These are phyloP conservation scores for Enteromius radiatus DNA, from an alignment of 2,797 vertebrate species.

Conservation along the genomic window DNA sequence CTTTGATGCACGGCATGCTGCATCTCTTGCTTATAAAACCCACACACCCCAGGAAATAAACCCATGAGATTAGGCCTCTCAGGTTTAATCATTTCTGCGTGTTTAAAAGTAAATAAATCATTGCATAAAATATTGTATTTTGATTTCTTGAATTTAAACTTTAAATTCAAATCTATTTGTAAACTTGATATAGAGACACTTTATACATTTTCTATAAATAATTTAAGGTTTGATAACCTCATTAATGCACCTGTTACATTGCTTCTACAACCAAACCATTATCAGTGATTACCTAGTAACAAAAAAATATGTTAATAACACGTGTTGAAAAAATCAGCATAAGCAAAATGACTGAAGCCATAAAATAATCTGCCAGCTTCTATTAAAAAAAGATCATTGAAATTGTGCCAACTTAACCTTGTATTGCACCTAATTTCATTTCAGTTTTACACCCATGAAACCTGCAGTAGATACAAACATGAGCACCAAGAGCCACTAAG, in stretches of 20 bases:
- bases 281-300: background rate
- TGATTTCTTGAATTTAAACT: no score
- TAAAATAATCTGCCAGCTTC: background rate
- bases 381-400: background rate
- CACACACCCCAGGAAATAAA: slow-evolving; percentile 42
- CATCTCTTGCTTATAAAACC: slow-evolving; percentile 40
- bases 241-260: background rate
- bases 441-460: background rate
- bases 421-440: background rate
- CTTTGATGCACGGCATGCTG: slow-evolving; percentile 34
- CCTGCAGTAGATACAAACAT: background rate
- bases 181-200: background rate
- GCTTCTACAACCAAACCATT: background rate
- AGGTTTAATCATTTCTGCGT: background rate
- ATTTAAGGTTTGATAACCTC: background rate
- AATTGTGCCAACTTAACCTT: background rate
- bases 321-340: background rate
- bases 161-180: background rate
- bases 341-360: background rate
- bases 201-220: background rate
- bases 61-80: background rate
- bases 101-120: background rate
- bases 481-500: background rate
- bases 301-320: background rate
- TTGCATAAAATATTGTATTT: background rate